phyloP scores from a whole-genome alignment of 2,113 vertebrate genomes.

The Canis aureus region DNA sequence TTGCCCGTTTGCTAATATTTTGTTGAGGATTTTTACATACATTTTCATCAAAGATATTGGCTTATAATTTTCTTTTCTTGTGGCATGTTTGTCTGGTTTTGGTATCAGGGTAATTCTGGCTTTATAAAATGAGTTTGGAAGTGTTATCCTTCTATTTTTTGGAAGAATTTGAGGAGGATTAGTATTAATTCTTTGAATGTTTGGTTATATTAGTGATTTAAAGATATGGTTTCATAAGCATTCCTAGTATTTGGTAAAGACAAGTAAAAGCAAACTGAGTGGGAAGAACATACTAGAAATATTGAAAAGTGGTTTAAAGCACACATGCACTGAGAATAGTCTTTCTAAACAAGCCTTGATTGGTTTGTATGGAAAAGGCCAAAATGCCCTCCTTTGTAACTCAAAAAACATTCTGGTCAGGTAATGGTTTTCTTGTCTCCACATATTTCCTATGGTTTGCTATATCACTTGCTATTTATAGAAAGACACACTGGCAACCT shows the following conservation, averaged over 20 bases:
- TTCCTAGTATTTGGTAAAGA: not conserved
- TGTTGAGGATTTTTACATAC: not conserved
- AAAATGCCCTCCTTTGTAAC: not conserved
- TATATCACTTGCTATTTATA: conserved; percentile 59
- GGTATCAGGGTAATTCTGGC: not conserved
- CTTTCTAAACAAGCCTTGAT: not conserved
- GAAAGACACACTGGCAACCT: not conserved
- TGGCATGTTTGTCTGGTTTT: not conserved
- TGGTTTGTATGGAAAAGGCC: not conserved
- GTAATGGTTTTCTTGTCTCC: conserved; percentile 6
- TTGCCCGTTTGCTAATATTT: not conserved
- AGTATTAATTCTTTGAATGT: not conserved
- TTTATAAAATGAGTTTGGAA: not conserved
- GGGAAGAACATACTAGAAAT: not conserved
- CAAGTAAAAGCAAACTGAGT: not conserved
- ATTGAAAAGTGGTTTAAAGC: not conserved
- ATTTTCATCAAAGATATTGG: not conserved
- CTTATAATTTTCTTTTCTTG: not conserved
- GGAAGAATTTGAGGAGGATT: not conserved
- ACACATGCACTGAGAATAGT: not conserved
- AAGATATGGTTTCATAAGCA: not conserved
- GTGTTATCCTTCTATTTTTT: not conserved
- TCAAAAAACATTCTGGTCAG: not conserved
- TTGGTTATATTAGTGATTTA: conserved; percentile 43
- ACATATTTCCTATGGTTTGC: conserved; percentile 25